These are phyloP conservation scores for Platysternon megacephalum DNA, from an alignment of 2,113 vertebrate species.

Conservation along the genomic window DNA sequence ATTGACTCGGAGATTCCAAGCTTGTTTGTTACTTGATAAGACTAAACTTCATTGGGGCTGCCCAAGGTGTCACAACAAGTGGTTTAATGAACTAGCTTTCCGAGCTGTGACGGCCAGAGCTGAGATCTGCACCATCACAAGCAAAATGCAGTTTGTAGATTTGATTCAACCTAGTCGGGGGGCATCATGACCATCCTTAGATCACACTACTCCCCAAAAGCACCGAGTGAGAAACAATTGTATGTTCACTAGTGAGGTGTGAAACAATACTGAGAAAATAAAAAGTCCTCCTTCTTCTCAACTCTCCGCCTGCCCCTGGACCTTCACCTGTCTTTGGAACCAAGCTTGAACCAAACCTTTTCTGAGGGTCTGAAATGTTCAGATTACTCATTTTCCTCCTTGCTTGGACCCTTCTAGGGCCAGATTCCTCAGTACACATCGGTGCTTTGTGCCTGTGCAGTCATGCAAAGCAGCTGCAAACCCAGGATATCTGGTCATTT, in stretches of 20 bases:
- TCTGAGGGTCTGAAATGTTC: background rate
- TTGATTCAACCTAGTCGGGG: background rate
- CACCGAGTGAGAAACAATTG: fast-evolving
- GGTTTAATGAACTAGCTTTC: background rate
- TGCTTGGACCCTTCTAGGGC: background rate
- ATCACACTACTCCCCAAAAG: background rate
- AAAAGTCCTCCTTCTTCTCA: background rate
- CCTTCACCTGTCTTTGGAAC: background rate
- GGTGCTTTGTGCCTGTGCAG: background rate
- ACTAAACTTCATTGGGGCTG: constrained; percentile 22
- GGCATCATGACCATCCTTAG: background rate
- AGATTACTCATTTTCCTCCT: background rate
- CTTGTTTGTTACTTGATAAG: constrained; percentile 29
- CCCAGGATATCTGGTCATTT: background rate
- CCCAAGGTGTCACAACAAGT: background rate
- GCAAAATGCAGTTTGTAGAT: background rate
- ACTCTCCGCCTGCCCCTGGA: fast-evolving
- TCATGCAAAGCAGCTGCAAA: background rate
- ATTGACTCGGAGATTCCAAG: constrained; percentile 8
- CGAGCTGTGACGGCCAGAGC: background rate
- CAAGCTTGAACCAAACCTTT: background rate
- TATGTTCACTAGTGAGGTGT: fast-evolving
- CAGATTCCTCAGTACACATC: background rate
- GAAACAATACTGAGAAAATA: background rate
- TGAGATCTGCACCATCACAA: background rate